phyloP scores from a whole-genome alignment of 2,113 vertebrate species.

The Maccullochella peelii region DNA sequence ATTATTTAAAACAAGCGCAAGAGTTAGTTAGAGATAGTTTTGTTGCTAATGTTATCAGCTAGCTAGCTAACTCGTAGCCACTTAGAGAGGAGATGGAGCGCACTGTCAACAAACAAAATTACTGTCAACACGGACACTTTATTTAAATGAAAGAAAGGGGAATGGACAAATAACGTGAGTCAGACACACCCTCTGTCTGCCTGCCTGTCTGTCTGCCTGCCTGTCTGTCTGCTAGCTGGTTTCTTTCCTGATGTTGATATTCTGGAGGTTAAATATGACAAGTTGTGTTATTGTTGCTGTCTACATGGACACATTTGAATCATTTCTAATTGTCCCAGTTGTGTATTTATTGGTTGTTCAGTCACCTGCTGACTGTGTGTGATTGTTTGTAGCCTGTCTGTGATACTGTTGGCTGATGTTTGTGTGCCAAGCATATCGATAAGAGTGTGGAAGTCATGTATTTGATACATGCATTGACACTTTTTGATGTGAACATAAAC shows the following conservation, averaged over 20 bases:
- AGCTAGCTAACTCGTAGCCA: neutral
- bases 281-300: neutral
- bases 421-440: neutral
- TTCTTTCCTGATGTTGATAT: neutral
- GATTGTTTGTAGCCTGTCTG: neutral
- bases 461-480: neutral
- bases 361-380: neutral
- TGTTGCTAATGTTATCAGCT: too few species aligned
- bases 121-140: neutral
- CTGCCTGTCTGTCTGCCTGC: neutral
- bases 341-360: neutral
- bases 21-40: too few species aligned
- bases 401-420: neutral
- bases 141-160: neutral
- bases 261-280: neutral
- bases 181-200: neutral
- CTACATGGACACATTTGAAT: neutral
- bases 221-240: neutral
- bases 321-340: neutral
- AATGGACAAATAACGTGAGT: slow-evolving; percentile 1
- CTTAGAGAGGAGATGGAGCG: neutral
- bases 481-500: neutral
- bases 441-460: neutral
- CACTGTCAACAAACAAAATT: neutral
- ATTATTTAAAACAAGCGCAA: too few species aligned